Evolutionary conservation across 2,888 invertebrate species (phyloP), one percentile per base, ranked within the genome.

Genomic region (Fabriciana adippe): DNA sequence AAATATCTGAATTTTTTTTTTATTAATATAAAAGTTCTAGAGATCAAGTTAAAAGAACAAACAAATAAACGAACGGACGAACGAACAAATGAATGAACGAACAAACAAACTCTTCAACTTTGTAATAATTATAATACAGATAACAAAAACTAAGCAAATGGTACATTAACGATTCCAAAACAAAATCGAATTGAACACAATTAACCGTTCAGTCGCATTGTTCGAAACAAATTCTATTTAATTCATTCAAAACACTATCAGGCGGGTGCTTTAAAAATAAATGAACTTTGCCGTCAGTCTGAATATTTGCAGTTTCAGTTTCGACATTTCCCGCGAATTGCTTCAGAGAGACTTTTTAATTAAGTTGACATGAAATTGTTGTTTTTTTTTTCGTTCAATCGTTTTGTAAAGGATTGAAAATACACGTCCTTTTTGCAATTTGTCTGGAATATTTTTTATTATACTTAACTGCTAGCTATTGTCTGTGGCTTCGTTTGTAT

Each of bases 301-400:
- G 47, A 31, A 55, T 16, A 55, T 64, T 64, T 54, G 63, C 47
- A 61, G 61, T 61, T 61, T 56, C 35, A 56, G 64, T 51, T 56
- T 51, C 64, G 64, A 50, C 21, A 51, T 64, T 64, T 51, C 41
- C 35, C 64, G 35, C 56, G 21, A 56, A 64, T 48, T 66, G 45
- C 51, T 16, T 60, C 45, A 60, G 50, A 54, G 54, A 47, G 53
- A 66, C 60, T 66, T 66, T 66, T 66, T 66, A 66, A 66, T 66
- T 66, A 66, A 60, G 54, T 57, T 65, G 56, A 65, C 64, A 50
- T 53, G 21, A 51, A 65, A 51, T 65, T 35, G 64, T 50, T 26
- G 51, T 21, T 14, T n/a, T 16, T 14, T n/a, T 16, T 47, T 65
- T 16, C n/a, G 11, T 11, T 57, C 41, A 55, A 55, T 26, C 26